phyloP scores from a whole-genome alignment of 2,888 invertebrate species.

The Yponomeuta cagnagella region DNA sequence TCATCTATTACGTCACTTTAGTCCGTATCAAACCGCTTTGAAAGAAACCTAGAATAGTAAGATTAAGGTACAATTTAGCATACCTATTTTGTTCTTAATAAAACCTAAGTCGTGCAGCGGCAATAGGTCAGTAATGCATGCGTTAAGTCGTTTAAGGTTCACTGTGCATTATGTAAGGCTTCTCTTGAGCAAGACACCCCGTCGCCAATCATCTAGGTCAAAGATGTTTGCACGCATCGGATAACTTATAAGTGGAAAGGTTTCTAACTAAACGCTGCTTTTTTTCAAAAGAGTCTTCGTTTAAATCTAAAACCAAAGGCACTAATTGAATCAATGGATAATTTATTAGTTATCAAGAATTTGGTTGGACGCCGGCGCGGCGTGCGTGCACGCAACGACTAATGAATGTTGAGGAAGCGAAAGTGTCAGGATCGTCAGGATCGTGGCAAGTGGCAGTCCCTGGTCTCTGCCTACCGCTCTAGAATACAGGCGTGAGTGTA shows the following conservation, averaged over 20 bases:
- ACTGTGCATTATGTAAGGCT: neutral
- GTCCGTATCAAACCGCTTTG: too few relatives aligned
- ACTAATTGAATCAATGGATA: too few relatives aligned
- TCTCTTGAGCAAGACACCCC: neutral
- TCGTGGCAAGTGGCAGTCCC: too few relatives aligned
- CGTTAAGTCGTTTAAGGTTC: neutral
- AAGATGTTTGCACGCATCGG: neutral
- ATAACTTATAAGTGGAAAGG: neutral
- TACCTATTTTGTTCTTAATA: neutral
- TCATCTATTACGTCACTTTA: too few relatives aligned
- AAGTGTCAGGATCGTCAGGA: too few relatives aligned
- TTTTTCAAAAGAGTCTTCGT: neutral
- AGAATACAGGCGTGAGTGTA: too few relatives aligned
- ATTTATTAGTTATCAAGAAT: too few relatives aligned
- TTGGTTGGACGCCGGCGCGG: too few relatives aligned
- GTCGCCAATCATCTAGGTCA: neutral
- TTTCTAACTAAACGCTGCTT: neutral
- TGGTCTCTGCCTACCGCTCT: too few relatives aligned
- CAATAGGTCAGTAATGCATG: neutral
- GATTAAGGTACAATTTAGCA: neutral
- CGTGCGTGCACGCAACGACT: too few relatives aligned
- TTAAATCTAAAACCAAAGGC: too few relatives aligned
- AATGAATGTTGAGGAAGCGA: too few relatives aligned
- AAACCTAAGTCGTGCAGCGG: neutral
- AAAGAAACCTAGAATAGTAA: neutral